Conservation (phyloP, 53 echinoderm and acorn worm species). For the Stichopus horrens region DNA sequence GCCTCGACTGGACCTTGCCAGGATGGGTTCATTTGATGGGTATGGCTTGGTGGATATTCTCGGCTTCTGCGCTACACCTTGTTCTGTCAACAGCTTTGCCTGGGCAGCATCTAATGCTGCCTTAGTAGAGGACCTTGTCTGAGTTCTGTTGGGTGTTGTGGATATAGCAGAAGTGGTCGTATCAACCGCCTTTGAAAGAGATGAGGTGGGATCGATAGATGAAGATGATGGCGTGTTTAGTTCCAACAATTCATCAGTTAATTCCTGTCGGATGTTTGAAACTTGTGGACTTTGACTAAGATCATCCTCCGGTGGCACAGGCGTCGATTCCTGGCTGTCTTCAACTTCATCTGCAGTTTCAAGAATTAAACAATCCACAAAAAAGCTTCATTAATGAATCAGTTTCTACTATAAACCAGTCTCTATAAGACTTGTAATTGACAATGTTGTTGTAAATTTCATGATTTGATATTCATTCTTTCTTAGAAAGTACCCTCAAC, state of each 20-base stretch:
- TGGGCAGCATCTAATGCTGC: background rate
- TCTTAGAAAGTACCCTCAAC: no score
- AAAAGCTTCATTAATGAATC: no score
- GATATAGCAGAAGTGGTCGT: background rate
- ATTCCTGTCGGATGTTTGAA: background rate
- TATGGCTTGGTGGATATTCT: constrained; percentile 29
- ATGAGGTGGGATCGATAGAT: background rate
- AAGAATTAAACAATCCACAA: no score
- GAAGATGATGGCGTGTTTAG: background rate
- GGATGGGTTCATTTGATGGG: constrained; percentile 25
- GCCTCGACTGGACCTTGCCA: constrained; percentile 41
- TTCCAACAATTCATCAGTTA: background rate
- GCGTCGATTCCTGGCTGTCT: background rate
- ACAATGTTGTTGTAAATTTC: no score
- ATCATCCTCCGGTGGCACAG: background rate
- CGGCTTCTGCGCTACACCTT: background rate
- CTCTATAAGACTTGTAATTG: no score
- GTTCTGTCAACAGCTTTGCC: constrained; percentile 9
- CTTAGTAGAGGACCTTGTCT: constrained; percentile 37
- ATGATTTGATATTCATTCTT: no score
- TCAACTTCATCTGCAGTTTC: background rate
- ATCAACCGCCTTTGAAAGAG: background rate
- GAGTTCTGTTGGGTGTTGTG: constrained; percentile 35
- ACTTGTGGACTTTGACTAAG: background rate
- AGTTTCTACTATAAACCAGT: no score